Percentiles rank a stretch among this genome's conserved stretches.
Evolutionary conservation across 2,888 invertebrate genomes (phyloP).

Genomic region (Oscheius onirici): DNA sequence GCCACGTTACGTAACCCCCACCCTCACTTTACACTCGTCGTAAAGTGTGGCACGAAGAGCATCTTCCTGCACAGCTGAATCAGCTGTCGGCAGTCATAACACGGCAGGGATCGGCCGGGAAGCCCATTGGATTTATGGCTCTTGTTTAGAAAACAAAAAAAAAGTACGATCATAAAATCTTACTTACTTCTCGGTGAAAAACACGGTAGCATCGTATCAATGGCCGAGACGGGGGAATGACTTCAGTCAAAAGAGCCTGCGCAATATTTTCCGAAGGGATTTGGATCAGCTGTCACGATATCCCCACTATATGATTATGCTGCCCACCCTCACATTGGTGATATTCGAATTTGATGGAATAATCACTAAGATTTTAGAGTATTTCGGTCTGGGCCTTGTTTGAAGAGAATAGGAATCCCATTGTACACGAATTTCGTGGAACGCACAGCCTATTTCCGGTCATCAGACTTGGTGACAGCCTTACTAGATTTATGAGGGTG

Average conservation of each 20-base stretch:
- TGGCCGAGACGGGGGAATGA: background rate
- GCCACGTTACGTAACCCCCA: slow-evolving; percentile 24
- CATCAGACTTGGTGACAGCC: slow-evolving; percentile 5
- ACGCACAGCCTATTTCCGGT: background rate
- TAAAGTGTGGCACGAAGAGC: slow-evolving; percentile 16
- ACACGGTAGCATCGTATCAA: background rate
- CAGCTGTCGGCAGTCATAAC: slow-evolving; percentile 32
- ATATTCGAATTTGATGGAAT: background rate
- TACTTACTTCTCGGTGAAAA: background rate
- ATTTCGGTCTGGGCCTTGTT: too few relatives aligned
- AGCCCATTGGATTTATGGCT: slow-evolving; percentile 14
- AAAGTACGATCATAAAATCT: background rate
- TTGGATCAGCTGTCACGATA: too few relatives aligned
- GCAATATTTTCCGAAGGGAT: background rate
- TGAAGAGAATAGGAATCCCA: too few relatives aligned
- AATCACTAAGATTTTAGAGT: background rate
- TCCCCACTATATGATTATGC: background rate
- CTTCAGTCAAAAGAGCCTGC: background rate
- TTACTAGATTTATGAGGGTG: slow-evolving; percentile 15
- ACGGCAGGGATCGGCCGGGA: background rate
- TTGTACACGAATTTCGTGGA: background rate
- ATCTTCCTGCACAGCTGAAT: slow-evolving; percentile 5
- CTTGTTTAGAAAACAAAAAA: background rate
- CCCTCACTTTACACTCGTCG: slow-evolving; percentile 31
- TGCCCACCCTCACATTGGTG: background rate